Base-by-base conservation (phyloP, 2,113 vertebrate species). In the Ailuropoda melanoleuca region DNA sequence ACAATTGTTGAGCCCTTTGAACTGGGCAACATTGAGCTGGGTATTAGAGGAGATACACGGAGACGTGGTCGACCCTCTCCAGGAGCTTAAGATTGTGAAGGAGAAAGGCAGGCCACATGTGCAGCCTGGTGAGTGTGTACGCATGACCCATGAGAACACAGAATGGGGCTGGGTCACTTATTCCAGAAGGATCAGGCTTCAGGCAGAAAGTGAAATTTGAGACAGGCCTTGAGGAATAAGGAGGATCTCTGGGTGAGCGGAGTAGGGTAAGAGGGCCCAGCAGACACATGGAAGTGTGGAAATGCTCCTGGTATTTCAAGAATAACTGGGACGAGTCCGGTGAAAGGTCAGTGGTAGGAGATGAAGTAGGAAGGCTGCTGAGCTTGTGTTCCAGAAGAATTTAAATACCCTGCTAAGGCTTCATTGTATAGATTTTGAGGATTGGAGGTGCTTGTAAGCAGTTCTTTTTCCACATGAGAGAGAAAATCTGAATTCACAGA, bases 401-500 rank as follows among this genome's bases (percentile, higher is more conserved):
- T 82, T 66, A 64, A 72, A 83, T 23, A 82, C 6, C 43, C 53
- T 12, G 2, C 23, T n/a, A 50, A 77, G 87, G 50, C n/a, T 85
- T 94, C 68, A 4, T 93, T 93, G 72, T 87, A 43, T 56, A 70
- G 48, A 60, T 56, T 93, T 78, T 11, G n/a, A 77, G 26, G 19
- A 48, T 66, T 37, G 24, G n/a, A 83, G 10, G 26, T 89, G 4
- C 7, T 91, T 85, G 77, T 66, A 93, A 88, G 58, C 10, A 53
- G 21, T 6, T 74, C 23, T 74, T 66, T 64, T 84, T 77, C 72
- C 4, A 1, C 15, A 29, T 43, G 39, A 89, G 53, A 53, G 89
- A 56, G 13, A 86, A 89, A 88, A 56, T 37, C 11, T 60, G 60
- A 94, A 96, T 89, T 74, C 43, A 34, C 72, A 50, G 86, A 95